Conservation (phyloP, 2,888 invertebrate genomes). For the Phlogophora meticulosa region DNA sequence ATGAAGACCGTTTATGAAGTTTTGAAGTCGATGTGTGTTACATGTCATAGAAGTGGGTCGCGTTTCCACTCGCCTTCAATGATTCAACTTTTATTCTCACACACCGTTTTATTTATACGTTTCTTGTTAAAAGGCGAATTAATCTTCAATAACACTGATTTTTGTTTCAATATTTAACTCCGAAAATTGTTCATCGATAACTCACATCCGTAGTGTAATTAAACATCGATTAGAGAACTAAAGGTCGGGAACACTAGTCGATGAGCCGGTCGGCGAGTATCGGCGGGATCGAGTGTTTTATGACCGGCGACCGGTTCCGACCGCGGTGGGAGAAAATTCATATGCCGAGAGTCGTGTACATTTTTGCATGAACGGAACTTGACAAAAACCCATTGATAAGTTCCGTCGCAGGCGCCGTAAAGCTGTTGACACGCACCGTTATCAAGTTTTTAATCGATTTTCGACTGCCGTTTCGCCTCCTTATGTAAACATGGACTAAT, state of each 20-base stretch:
- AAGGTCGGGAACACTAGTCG: conserved; percentile 57
- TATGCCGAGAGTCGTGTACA: conserved; percentile 63
- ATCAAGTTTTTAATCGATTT: conserved; percentile 87
- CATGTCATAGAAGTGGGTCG: conserved; percentile 64
- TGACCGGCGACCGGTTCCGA: conserved; percentile 68
- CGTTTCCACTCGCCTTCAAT: conserved; percentile 60
- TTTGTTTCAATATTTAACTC: conserved; percentile 44
- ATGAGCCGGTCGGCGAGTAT: conserved; percentile 35
- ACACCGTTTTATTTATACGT: conserved; percentile 46
- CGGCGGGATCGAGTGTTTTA: conserved; percentile 63
- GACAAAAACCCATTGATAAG: conserved; percentile 82
- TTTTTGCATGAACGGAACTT: conserved; percentile 83
- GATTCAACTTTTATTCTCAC: conserved; percentile 58
- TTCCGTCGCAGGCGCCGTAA: conserved; percentile 82
- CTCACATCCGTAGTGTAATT: conserved; percentile 65
- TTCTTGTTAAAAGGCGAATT: conserved; percentile 48
- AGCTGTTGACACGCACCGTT: conserved; percentile 84
- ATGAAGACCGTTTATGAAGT: conserved; percentile 54
- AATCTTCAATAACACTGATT: conserved; percentile 54
- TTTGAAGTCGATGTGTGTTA: conserved; percentile 62
- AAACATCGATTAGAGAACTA: conserved; percentile 62
- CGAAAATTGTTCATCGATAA: conserved; percentile 58
- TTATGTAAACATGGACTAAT: conserved; percentile 87
- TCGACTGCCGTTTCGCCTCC: conserved; percentile 90
- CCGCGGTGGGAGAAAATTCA: conserved; percentile 68